Base-by-base conservation (phyloP, 1,140 invertebrate genomes). In the Acyrthosiphon pisum region DNA sequence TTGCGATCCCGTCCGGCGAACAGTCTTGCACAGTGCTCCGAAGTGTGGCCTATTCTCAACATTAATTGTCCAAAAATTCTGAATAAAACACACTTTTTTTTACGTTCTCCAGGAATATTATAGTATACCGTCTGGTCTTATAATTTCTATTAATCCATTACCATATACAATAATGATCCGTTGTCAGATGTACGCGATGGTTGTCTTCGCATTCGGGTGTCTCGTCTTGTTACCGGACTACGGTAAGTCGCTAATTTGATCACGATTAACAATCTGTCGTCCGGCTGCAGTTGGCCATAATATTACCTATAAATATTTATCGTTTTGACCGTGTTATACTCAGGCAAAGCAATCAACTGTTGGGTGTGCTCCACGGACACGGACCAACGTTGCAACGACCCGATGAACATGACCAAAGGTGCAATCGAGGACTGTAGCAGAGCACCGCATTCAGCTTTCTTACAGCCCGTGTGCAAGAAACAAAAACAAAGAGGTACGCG, bases 361-460 rank as follows among this genome's bases (percentile, higher is more conserved):
- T 98, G 97, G 97, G 96, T 96, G 3, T 98, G 97, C 94, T 96
- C 96, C 0, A 97, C 97, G 4, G 96, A 97, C 93, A 94, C 96
- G 88, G 97, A 97, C 94, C 95, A 96, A 0, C 95, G 96, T 93
- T 98, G 97, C 95, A 96, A 96, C 7, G 97, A 98, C 94, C 97
- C 97, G 22, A 97, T 97, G 96, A 96, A 97, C 94, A 96, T 96
- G 35, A 96, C 94, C 94, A 95, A 94, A 35, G 96, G 96, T 94
- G 95, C 95, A 11, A 95, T 96, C 91, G 96, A 96, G 93, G 96
- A 97, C 95, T 97, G 96, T 48, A 90, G 87, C 93, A 95, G 95
- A 94, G 94, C 94, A 48, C 94, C 93, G 0, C 93, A 93, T 46
- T 93, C 93, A 6, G 53, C 86, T 23, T 93, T 76, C 81, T 81